Base-by-base conservation (phyloP, 2,797 vertebrate species). In the Onychomys arenicola region DNA sequence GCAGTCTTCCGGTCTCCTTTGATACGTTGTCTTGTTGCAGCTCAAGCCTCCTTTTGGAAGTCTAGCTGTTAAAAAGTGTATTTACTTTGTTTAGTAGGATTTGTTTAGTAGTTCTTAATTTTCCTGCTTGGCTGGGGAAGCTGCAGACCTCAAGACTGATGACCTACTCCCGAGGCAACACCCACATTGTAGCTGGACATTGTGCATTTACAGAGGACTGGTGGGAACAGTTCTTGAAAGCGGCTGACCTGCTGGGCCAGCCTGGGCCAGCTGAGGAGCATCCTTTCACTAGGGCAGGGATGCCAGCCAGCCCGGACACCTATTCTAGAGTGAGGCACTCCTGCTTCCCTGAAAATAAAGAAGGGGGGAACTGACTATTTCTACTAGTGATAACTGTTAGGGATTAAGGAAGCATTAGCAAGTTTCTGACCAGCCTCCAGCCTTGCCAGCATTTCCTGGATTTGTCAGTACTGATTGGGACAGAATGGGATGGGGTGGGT, bases 51-150 rank as follows among this genome's bases (percentile, higher is more conserved):
- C 71, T 84, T 93, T 65, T 75, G 34, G 57, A 63, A 78, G 76
- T 83, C 92, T 94, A 77, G 32, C 3, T 13, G 17, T 32, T 27
- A 27, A 76, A 21, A 88, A 94, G 43, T 46, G 2, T 63, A 75
- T 32, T 85, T 37, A 34, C 32, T 86, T 84, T n/a, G 5, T 57
- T 75, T 14, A 52, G 37, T 2, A 17, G 6, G 40, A 88, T 89
- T 90, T 93, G 34, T n/a, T n/a, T n/a, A n/a, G n/a, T n/a, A 11
- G 80, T 13, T 71, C 59, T 34, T 27, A 86, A 46, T 34, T 57
- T 91, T 85, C 52, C 59, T 75, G 67, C 27, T 92, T 92, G 93
- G 40, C 29, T 80, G 57, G 43, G 13, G 32, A 57, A 97, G 63
- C 86, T 32, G 55, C 61, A 82, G 71, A 87, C 27, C n/a, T 73